Evolutionary conservation across 1,140 invertebrate species (phyloP).

Genomic region (Chironomus tepperi): DNA sequence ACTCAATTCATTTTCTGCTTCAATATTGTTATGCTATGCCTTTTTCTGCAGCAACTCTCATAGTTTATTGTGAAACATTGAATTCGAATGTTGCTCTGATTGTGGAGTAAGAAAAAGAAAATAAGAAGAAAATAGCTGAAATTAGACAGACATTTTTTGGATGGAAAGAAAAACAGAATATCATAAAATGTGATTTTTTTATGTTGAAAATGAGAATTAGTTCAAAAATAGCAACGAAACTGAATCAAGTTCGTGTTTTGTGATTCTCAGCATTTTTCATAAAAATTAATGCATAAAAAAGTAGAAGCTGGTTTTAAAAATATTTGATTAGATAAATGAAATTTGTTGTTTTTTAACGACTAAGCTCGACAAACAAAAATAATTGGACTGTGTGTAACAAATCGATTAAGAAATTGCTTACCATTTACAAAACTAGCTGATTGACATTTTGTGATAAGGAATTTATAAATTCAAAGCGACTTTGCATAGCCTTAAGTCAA

Average conservation of each 20-base stretch:
- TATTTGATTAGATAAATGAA: too few relatives aligned
- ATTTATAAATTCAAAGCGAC: background rate
- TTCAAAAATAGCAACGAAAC: background rate
- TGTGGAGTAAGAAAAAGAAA: background rate
- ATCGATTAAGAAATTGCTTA: background rate
- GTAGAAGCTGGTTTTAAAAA: too few relatives aligned
- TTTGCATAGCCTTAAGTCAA: too few relatives aligned
- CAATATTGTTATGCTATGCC: background rate
- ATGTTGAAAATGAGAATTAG: background rate
- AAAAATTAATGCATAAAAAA: too few relatives aligned
- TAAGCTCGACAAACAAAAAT: background rate
- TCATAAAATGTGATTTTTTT: background rate
- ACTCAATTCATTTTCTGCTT: conserved; percentile 1
- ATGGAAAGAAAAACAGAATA: background rate
- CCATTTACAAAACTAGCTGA: background rate
- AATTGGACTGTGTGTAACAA: background rate
- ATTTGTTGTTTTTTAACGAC: background rate
- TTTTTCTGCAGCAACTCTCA: background rate
- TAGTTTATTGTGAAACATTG: conserved; percentile 8
- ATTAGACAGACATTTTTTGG: too few relatives aligned
- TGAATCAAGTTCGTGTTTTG: too few relatives aligned
- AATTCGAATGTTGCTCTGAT: background rate
- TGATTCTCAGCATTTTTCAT: too few relatives aligned
- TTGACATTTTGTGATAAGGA: conserved; percentile 13
- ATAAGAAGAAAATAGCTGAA: background rate